A percentile compares a stretch with the other conserved stretches of the same genome.
phyloP scores from a whole-genome alignment of 1,140 invertebrate genomes.

The Apis dorsata region DNA sequence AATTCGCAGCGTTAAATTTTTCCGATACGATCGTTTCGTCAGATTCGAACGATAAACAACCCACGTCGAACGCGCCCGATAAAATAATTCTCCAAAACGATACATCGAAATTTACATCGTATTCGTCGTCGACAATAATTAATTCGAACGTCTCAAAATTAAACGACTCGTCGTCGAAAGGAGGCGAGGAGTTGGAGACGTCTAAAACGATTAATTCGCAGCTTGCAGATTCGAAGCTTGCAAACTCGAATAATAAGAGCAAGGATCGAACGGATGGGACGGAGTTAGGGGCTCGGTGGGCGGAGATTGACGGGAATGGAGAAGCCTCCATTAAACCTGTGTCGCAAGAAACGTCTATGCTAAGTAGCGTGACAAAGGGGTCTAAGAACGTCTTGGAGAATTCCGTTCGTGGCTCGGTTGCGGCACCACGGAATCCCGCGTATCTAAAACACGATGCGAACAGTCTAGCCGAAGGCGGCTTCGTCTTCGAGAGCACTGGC shows the following conservation, averaged over 20 bases:
- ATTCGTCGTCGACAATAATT: too few relatives aligned
- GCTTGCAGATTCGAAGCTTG: too few relatives aligned
- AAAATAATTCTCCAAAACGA: not conserved
- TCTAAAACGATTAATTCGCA: not conserved
- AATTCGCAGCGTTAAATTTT: too few relatives aligned
- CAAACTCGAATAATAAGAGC: not conserved
- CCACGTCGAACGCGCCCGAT: not conserved
- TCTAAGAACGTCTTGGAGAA: not conserved
- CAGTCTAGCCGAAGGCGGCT: constrained; percentile 5
- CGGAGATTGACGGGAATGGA: too few relatives aligned
- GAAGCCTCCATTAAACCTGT: too few relatives aligned
- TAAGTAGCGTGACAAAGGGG: not conserved
- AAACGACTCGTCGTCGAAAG: too few relatives aligned
- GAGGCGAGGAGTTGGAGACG: too few relatives aligned
- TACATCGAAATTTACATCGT: not conserved
- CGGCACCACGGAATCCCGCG: not conserved
- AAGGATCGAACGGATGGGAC: not conserved
- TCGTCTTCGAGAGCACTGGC: not conserved
- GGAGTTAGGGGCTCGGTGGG: not conserved
- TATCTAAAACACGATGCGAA: not conserved
- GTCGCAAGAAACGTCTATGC: not conserved
- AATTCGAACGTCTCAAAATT: too few relatives aligned
- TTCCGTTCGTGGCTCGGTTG: not conserved
- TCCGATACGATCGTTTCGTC: too few relatives aligned
- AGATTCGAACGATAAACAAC: too few relatives aligned